Base-by-base conservation (phyloP, 1,140 invertebrate genomes). In the Drosophila athabasca region DNA sequence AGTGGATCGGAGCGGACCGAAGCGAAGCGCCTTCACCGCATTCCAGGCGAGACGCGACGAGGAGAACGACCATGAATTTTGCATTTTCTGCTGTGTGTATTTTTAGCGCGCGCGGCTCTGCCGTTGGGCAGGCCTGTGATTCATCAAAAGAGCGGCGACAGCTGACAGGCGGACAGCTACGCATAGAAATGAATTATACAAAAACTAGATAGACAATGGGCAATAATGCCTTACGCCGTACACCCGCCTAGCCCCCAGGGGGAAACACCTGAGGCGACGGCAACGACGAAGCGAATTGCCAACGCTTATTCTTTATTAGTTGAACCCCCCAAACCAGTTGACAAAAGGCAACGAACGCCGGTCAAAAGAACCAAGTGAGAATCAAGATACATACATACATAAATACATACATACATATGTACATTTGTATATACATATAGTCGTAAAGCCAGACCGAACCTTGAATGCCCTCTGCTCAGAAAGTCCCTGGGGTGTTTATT, bases 111-210 rank as follows among this genome's bases (percentile, higher is more conserved):
- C 83, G 65, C 66, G 55, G 41, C 24, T 41, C 76, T 19, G 50
- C 50, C 41, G 53, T 71, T 75, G 78, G 65, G 62, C 77, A 81
- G 82, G 83, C 64, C 82, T 88, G 83, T 87, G 82, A 87, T 87
- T 87, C 82, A 87, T 87, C 82, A 87, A 87, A 87, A 79, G 70
- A 78, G 78, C 75, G 75, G 75, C 83, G 82, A 87, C 82, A 87
- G 82, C 78, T 87, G 82, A 87, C 82, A 88, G 78, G 49, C 77
- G 50, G 71, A 73, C 76, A 57, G 62, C 79, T 74, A 85, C 82
- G 82, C 83, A 88, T 82, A 73, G 83, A 88, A 88, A 87, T 76
- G 82, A 78, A 71, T 82, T 88, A 76, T 79, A 69, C 77, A 77
- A 70, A 68, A 81, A 82, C 51, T 67, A 81, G 51, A 78, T 55